phyloP scores from a whole-genome alignment of 2,113 vertebrate species.

The Corythornis vintsioides region DNA sequence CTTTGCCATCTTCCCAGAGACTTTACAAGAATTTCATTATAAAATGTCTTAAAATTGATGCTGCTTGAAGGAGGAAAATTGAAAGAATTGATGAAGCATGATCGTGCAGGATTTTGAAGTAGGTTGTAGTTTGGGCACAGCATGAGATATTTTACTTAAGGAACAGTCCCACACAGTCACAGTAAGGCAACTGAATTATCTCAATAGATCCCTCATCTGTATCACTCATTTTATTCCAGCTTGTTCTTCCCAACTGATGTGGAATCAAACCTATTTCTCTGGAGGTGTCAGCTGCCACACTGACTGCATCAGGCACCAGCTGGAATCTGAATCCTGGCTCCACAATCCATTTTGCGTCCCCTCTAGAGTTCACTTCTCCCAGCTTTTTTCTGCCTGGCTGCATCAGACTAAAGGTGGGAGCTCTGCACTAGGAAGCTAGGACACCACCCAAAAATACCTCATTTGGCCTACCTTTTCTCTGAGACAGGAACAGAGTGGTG shows the following conservation, averaged over 20 bases:
- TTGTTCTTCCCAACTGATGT: background rate
- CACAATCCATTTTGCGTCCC: background rate
- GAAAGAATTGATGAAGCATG: background rate
- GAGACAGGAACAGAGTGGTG: fast-evolving
- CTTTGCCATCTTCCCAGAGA: background rate
- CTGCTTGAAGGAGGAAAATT: background rate
- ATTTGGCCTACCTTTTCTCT: background rate
- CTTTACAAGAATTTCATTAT: background rate
- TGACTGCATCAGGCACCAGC: fast-evolving
- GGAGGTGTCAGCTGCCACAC: background rate
- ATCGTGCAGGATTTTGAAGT: background rate
- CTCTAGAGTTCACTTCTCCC: background rate
- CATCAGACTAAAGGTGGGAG: background rate
- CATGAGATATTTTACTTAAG: background rate
- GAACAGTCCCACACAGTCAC: background rate
- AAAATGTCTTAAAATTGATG: background rate
- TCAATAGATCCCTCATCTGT: background rate
- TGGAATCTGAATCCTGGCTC: background rate
- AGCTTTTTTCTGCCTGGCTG: background rate
- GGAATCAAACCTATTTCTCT: background rate
- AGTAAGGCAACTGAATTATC: background rate
- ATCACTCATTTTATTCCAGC: background rate
- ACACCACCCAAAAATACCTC: background rate
- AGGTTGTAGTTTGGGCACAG: background rate
- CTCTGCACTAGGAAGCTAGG: background rate